Percentiles rank a stretch among this genome's conserved stretches.
Conservation (phyloP, 2,888 invertebrate genomes). For the Temnothorax rugatulus region DNA sequence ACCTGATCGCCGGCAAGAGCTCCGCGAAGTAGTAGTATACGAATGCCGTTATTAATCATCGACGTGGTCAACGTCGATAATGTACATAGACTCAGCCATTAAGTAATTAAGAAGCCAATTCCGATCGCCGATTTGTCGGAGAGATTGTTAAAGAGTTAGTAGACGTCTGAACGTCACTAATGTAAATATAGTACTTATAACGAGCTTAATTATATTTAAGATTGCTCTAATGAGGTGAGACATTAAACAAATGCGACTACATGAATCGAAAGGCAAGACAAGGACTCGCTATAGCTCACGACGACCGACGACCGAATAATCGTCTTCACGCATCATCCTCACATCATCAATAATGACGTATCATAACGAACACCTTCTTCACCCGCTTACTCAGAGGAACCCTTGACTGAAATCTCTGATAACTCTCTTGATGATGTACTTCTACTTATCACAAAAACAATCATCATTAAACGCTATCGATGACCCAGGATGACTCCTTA, state of each 20-base stretch:
- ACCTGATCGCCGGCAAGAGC: conserved; percentile 78
- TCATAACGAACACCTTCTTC: conserved; percentile 40
- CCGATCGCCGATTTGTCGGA: conserved; percentile 4
- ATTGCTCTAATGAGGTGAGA: conserved; percentile 18
- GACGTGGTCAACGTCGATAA: conserved; percentile 11
- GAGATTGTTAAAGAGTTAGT: conserved; percentile 12
- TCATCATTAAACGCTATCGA: conserved; percentile 45
- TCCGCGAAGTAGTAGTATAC: conserved; percentile 58
- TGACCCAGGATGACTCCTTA: conserved; percentile 44
- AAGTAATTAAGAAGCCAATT: conserved; percentile 28
- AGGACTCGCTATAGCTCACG: conserved; percentile 25
- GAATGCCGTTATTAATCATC: conserved; percentile 17
- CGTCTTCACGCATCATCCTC: conserved; percentile 46
- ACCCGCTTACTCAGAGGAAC: conserved; percentile 36
- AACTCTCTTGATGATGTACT: conserved; percentile 31
- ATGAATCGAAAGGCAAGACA: conserved; percentile 27
- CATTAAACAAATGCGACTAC: conserved; percentile 13
- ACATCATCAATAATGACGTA: conserved; percentile 40
- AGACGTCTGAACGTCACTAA: conserved; percentile 15
- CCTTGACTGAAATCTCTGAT: conserved; percentile 42
- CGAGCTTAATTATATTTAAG: conserved; percentile 39
- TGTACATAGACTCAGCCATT: conserved; percentile 61
- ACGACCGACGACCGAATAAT: conserved; percentile 45
- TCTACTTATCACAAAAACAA: conserved; percentile 25
- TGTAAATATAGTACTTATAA: conserved; percentile 41